A percentile compares a stretch with the other conserved stretches of the same genome.
Conservation (phyloP, 2,113 vertebrate species). For the Coreoperca whiteheadi region DNA sequence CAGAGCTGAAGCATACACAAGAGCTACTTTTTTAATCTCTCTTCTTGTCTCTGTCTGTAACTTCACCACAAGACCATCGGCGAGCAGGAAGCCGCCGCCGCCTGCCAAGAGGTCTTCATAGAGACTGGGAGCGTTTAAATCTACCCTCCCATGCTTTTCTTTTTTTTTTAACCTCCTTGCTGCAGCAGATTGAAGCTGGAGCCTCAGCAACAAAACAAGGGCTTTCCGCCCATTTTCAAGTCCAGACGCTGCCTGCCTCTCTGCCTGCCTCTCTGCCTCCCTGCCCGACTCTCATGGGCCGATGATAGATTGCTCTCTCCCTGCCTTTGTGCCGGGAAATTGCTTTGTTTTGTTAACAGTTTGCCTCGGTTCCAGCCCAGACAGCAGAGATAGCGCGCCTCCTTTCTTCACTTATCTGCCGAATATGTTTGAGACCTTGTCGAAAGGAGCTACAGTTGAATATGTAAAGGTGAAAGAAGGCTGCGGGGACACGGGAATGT, state of each 20-base stretch:
- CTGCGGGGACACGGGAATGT: background rate
- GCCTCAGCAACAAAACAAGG: slow-evolving; percentile 60
- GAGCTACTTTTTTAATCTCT: background rate
- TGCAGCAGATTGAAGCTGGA: slow-evolving; percentile 55
- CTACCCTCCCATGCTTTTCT: slow-evolving; percentile 29
- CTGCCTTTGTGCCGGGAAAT: slow-evolving; percentile 77
- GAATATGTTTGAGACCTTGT: slow-evolving; percentile 29
- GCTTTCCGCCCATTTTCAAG: slow-evolving; percentile 50
- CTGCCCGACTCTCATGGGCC: slow-evolving; percentile 57
- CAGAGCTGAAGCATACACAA: slow-evolving; percentile 7
- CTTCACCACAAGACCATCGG: background rate
- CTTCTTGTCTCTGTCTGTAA: slow-evolving; percentile 6
- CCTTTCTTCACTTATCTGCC: slow-evolving; percentile 59
- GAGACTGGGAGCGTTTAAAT: slow-evolving; percentile 39
- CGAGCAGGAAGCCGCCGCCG: background rate
- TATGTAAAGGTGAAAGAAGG: slow-evolving; percentile 1
- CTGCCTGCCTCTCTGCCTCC: slow-evolving; percentile 26
- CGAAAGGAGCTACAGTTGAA: slow-evolving; percentile 47
- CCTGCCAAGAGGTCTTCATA: slow-evolving; percentile 36
- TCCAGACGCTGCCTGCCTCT: background rate
- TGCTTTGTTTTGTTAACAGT: slow-evolving; percentile 82
- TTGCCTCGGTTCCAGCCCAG: slow-evolving; percentile 60
- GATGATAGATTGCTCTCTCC: slow-evolving; percentile 79
- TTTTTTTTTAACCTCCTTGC: slow-evolving; percentile 21
- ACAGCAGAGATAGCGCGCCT: slow-evolving; percentile 59